Evolutionary conservation across 1,140 invertebrate species (phyloP).

Genomic region (Calliphora vicina): DNA sequence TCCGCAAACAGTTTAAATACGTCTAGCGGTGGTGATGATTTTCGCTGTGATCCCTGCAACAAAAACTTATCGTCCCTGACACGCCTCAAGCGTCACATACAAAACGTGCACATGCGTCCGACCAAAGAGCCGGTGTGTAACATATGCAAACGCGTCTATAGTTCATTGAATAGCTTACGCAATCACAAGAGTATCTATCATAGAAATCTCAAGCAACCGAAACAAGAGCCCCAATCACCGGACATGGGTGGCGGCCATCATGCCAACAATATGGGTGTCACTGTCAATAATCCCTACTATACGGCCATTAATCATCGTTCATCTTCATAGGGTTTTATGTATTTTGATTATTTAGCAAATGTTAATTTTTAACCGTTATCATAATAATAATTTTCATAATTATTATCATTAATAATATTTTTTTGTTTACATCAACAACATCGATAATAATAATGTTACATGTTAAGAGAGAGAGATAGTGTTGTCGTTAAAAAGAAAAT

Average conservation of each 20-base stretch:
- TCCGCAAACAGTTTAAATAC: constrained; percentile 61
- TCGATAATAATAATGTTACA: neutral
- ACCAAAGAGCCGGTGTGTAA: constrained; percentile 86
- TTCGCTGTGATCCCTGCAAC: constrained; percentile 87
- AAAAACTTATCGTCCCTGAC: constrained; percentile 84
- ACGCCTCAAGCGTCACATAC: constrained; percentile 84
- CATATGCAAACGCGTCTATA: constrained; percentile 87
- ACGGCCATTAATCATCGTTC: constrained; percentile 44
- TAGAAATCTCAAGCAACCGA: constrained; percentile 71
- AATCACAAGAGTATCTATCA: constrained; percentile 92
- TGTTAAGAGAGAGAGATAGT: neutral
- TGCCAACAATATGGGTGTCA: constrained; percentile 4
- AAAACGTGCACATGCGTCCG: constrained; percentile 86
- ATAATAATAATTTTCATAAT: neutral
- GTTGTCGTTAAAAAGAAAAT: neutral
- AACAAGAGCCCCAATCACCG: constrained; percentile 55
- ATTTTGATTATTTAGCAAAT: constrained; percentile 56
- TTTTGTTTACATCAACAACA: neutral
- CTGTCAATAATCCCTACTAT: constrained; percentile 50
- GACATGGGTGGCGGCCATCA: constrained; percentile 39
- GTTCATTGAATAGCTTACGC: constrained; percentile 83
- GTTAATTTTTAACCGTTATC: constrained; percentile 39
- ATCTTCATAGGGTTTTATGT: constrained; percentile 62
- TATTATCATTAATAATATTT: constrained; percentile 15
- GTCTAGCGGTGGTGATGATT: constrained; percentile 72